These are phyloP conservation scores for Sebastes alutus DNA, from an alignment of 2,797 vertebrate genomes.

Conservation along the genomic window DNA sequence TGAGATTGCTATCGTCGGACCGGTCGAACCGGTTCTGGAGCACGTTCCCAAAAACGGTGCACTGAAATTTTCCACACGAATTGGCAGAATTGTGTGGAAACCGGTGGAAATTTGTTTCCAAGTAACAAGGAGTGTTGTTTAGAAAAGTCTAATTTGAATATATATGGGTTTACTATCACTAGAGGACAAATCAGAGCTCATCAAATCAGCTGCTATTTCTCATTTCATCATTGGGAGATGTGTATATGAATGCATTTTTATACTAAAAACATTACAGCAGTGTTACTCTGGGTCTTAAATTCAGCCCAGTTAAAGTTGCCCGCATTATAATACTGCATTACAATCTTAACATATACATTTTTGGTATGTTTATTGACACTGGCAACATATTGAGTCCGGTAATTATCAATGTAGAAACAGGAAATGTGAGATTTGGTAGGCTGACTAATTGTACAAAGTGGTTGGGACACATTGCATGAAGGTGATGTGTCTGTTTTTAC, in stretches of 20 bases:
- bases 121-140: rapidly evolving
- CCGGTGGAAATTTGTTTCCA: background rate
- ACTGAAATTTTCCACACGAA: background rate
- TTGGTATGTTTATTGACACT: background rate
- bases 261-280: background rate
- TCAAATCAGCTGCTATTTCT: rapidly evolving
- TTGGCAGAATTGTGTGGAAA: slow-evolving; percentile 10
- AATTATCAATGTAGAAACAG: background rate
- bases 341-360: background rate
- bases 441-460: background rate
- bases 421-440: background rate
- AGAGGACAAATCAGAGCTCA: background rate
- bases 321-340: background rate
- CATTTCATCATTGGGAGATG: background rate
- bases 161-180: background rate
- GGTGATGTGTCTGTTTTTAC: background rate
- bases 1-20: slow-evolving; percentile 51
- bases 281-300: background rate
- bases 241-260: background rate
- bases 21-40: slow-evolving; percentile 65
- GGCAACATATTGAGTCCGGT: background rate
- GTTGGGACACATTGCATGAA: background rate
- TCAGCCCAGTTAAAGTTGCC: rapidly evolving
- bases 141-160: background rate
- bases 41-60: background rate